Conservation (phyloP, 2,797 vertebrate species). For the Melanogrammus aeglefinus region DNA sequence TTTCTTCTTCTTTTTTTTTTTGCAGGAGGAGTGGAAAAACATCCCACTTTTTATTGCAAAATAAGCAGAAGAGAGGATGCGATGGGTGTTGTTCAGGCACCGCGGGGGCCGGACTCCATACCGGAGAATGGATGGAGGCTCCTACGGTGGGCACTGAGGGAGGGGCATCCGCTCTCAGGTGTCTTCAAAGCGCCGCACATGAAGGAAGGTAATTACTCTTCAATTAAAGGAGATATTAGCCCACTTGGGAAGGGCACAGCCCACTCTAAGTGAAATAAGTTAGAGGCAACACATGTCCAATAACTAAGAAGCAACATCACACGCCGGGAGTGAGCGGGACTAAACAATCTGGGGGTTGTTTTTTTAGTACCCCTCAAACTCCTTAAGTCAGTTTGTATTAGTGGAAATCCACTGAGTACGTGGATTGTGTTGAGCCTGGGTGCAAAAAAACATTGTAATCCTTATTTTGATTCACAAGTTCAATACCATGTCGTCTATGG, state of each 20-base stretch:
- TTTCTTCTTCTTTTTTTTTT: conserved; percentile 41
- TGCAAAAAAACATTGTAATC: conserved; percentile 10
- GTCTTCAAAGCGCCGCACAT: conserved; percentile 63
- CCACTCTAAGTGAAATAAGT: conserved; percentile 5
- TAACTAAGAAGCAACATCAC: conserved; percentile 4
- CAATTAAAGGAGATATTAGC: conserved; percentile 73
- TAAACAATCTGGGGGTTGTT: neutral
- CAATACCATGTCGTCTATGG: conserved; percentile 51
- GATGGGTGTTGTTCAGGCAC: conserved; percentile 62
- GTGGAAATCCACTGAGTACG: neutral
- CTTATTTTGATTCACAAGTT: conserved; percentile 47
- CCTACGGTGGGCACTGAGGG: conserved; percentile 53
- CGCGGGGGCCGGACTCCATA: conserved; percentile 44
- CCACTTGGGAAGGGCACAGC: conserved; percentile 60
- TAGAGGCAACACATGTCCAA: conserved; percentile 1
- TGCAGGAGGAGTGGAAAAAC: conserved; percentile 63
- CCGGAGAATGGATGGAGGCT: conserved; percentile 64
- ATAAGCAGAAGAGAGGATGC: conserved; percentile 72
- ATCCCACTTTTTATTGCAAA: conserved; percentile 72
- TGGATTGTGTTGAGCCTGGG: neutral
- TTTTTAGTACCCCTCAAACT: neutral
- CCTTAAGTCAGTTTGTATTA: neutral
- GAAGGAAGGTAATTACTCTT: conserved; percentile 68
- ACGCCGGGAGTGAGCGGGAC: neutral
- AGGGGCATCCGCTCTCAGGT: conserved; percentile 68